Evolutionary conservation across 2,888 invertebrate genomes (phyloP).

Genomic region (Limnephilus lunatus): DNA sequence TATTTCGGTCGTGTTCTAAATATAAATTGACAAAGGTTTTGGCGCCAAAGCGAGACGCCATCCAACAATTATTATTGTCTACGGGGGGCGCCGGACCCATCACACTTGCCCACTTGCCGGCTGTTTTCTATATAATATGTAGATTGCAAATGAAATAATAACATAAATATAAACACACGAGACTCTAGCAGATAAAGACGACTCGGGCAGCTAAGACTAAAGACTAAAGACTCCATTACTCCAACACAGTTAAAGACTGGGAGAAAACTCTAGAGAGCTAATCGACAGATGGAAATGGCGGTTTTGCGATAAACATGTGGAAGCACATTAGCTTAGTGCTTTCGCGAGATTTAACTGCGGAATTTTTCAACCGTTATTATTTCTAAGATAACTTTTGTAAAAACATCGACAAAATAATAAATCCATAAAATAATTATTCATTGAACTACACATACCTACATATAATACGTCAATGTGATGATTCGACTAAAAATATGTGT

Average conservation of each 20-base stretch:
- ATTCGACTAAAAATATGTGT: too few relatives aligned
- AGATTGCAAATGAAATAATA: not conserved
- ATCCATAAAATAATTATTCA: too few relatives aligned
- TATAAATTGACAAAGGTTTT: constrained; percentile 51
- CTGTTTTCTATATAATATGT: not conserved
- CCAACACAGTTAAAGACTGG: too few relatives aligned
- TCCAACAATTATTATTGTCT: constrained; percentile 11
- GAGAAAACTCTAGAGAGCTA: too few relatives aligned
- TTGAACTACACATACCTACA: too few relatives aligned
- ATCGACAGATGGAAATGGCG: not conserved
- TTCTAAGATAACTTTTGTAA: not conserved
- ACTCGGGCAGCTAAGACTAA: not conserved
- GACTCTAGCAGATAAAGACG: not conserved
- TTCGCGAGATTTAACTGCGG: not conserved
- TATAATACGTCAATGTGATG: too few relatives aligned
- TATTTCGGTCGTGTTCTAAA: constrained; percentile 30
- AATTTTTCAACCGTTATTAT: not conserved
- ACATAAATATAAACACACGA: not conserved
- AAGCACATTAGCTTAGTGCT: not conserved
- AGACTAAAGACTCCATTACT: too few relatives aligned
- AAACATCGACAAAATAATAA: too few relatives aligned
- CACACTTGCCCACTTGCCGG: not conserved
- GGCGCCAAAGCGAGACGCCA: constrained; percentile 41
- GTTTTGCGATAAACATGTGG: not conserved
- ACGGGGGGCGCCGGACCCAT: constrained; percentile 29